Base-by-base conservation (phyloP, 1,140 invertebrate species). In the Bombus waltoni region DNA sequence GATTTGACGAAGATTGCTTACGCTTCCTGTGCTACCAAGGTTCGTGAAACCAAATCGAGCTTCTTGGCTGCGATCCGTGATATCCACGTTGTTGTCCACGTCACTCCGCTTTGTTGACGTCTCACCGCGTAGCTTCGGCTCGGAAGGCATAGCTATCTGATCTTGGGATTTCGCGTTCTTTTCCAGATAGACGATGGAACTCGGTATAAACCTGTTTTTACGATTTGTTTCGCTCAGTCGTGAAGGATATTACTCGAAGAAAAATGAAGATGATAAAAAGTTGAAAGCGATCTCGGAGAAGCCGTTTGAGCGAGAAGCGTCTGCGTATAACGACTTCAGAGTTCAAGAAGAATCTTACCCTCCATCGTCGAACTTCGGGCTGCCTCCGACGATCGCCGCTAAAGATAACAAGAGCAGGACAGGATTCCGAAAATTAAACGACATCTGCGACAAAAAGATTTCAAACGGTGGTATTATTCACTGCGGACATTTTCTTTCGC, bases 31-130 rank as follows among this genome's bases (percentile, higher is more conserved):
- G 44, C 88, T 90, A 8, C 91, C 95, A 10, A 94, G 86, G 86
- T 93, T 94, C 2, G 93, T 94, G 76, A 95, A 95, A 18, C 95
- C 94, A 74, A 95, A 95, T 89, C 95, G 89, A 1, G 95, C 91
- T 74, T 95, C 95, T 65, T 95, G 94, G 59, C 65, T 90, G 8
- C 94, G 92, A 78, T 95, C 94, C 28, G 79, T 85, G 13, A 93
- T 87, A n/a, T 92, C 92, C 47, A 22, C 18, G 53, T 93, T 94
- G 11, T 79, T 57, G 35, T 88, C 87, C 8, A 86, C 59, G 13
- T 87, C 75, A 8, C 42, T 59, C 42, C 81, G 90, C 78, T 86
- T 95, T 32, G 90, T 82, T 35, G 88, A 62, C 9, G 81, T 11
- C 70, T 91, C 87, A 0, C 53, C 79, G 5, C 80, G 86, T 0